Conservation (phyloP, 2,888 invertebrate genomes). For the Alcis repandata region DNA sequence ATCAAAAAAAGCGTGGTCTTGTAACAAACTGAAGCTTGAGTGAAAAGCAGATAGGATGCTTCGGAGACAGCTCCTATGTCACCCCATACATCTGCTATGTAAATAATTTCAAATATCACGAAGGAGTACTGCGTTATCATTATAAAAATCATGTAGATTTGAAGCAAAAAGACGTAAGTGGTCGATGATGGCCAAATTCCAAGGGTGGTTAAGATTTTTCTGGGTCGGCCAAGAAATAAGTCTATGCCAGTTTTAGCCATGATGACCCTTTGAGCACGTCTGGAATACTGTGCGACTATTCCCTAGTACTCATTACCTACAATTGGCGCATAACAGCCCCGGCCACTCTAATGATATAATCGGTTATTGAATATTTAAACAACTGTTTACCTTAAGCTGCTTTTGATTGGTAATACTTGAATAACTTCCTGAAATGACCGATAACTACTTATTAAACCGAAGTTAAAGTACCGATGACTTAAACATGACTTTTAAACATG, state of each 20-base stretch:
- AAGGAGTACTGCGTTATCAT: conserved; percentile 70
- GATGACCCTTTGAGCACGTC: conserved; percentile 4
- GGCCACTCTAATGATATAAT: no score
- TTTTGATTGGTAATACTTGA: conserved; percentile 1
- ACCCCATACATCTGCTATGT: conserved; percentile 71
- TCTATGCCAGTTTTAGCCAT: conserved; percentile 58
- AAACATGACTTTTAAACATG: no score
- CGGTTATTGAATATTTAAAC: neutral
- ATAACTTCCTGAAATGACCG: neutral
- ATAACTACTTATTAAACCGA: neutral
- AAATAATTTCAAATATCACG: conserved; percentile 70
- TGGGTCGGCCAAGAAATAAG: conserved; percentile 64
- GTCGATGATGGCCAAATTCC: conserved; percentile 69
- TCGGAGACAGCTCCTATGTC: conserved; percentile 73
- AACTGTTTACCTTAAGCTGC: conserved; percentile 7
- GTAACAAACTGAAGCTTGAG: conserved; percentile 74
- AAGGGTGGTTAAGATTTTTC: conserved; percentile 61
- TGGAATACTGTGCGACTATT: neutral
- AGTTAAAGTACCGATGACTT: neutral
- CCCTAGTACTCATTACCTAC: neutral
- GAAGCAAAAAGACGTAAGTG: conserved; percentile 51
- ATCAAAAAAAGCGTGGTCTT: conserved; percentile 70
- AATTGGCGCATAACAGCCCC: neutral
- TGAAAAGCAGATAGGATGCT: conserved; percentile 73
- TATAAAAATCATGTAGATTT: conserved; percentile 59